Conservation (phyloP, 2,797 vertebrate species). For the Tragopan temminckii region DNA sequence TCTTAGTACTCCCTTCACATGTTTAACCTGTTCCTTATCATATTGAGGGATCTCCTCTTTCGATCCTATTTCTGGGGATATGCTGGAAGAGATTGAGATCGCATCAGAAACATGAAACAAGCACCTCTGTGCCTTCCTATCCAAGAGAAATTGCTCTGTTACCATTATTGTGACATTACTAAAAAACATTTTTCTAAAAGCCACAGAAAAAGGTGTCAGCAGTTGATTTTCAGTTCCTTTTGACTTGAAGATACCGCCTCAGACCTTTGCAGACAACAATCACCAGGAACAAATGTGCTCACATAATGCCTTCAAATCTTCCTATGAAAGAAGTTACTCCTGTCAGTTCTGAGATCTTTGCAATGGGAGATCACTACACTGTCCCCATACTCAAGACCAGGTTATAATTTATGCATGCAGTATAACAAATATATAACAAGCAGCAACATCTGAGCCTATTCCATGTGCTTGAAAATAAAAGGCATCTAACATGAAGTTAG, state of each 20-base stretch:
- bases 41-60: constrained; percentile 75
- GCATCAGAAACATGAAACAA: not conserved
- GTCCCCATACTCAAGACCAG: not conserved
- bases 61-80: constrained; percentile 80
- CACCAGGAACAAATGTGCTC: not conserved
- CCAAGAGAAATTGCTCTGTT: not conserved
- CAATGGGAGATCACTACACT: fast-evolving
- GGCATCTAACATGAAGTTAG: not conserved
- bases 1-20: constrained; percentile 89
- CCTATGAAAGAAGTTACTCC: not conserved
- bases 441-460: not conserved
- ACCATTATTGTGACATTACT: not conserved
- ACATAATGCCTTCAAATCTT: not conserved
- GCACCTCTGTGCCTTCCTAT: not conserved
- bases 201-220: not conserved
- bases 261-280: not conserved
- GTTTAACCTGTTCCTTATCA: constrained; percentile 80
- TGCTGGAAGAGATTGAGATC: constrained; percentile 79
- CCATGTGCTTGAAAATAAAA: not conserved
- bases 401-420: not conserved
- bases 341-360: not conserved
- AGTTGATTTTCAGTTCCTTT: not conserved
- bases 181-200: not conserved
- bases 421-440: not conserved
- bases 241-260: not conserved